Conservation (phyloP, 2,888 invertebrate species). For the Xestia rhomboidea region DNA sequence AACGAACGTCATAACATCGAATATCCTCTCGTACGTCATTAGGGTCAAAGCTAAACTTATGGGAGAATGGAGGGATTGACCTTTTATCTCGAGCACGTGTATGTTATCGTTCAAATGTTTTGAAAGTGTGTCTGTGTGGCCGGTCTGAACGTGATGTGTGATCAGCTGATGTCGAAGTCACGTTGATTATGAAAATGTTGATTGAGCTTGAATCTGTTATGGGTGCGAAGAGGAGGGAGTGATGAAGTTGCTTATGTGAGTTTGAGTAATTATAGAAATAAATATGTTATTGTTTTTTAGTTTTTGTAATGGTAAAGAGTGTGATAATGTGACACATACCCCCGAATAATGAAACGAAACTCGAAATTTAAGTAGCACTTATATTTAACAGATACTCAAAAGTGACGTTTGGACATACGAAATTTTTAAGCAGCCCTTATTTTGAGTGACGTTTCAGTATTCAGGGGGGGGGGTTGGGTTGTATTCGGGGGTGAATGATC, state of each 20-base stretch:
- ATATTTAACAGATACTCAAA: no score
- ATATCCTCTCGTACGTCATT: constrained; percentile 32
- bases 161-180: constrained; percentile 28
- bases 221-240: background rate
- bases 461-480: no score
- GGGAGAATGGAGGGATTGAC: constrained; percentile 42
- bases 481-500: no score
- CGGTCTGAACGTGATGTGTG: constrained; percentile 17
- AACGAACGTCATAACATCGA: constrained; percentile 22
- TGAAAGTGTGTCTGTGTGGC: constrained; percentile 12
- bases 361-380: no score
- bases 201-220: constrained; percentile 3
- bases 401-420: no score
- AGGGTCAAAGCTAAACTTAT: constrained; percentile 33
- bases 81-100: constrained; percentile 50
- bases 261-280: background rate
- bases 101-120: constrained; percentile 46
- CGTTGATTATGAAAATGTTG: background rate
- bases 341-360: no score
- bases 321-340: no score
- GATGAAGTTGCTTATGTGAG: background rate
- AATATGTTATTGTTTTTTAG: background rate
- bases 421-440: no score
- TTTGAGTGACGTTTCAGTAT: no score
- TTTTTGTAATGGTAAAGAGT: background rate